Base-by-base conservation (phyloP, 1,140 invertebrate species). In the Pristionchus pacificus region DNA sequence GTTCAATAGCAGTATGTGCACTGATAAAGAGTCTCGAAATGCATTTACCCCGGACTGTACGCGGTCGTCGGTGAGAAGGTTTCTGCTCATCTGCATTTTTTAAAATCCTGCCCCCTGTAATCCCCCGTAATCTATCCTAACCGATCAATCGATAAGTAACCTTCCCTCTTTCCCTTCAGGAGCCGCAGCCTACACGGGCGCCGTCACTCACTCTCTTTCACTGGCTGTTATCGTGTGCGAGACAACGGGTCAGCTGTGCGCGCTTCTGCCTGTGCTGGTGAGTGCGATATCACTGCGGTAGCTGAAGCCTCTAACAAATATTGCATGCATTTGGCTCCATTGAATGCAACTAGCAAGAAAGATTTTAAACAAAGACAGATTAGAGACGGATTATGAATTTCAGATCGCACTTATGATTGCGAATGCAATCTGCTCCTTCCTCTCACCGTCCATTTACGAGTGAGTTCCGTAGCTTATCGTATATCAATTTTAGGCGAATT, bases 141-240 rank as follows among this genome's bases (percentile, higher is more conserved):
- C n/a, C n/a, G n/a, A n/a, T n/a, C n/a, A n/a, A n/a, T n/a, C n/a
- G n/a, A n/a, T n/a, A n/a, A n/a, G n/a, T n/a, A n/a, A n/a, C n/a
- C n/a, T n/a, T n/a, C n/a, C n/a, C n/a, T n/a, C n/a, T n/a, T n/a
- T 49, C 38, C 6, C 38, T 49, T 6, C 38, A 49, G 86, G 78
- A 32, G 79, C 79, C 25, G 78, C 79, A 24, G 79, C 79, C 1
- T 80, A 78, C 31, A 82, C 79, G 1, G 79, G 79, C 15, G 78
- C 79, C 27, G 92, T 65, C 92, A 98, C 95, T 0, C 92, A 97
- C 83, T 97, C 96, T 0, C 93, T 98, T 55, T 97, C 93, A 0
- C 95, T 95, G 28, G 93, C 93, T 72, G 94, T 98, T 59, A 98
- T 98, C 76, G 91, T 97, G 32, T 95, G 96, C 84, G 95, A 98